phyloP scores from a whole-genome alignment of 2,113 vertebrate species.

The Ptyas mucosa region DNA sequence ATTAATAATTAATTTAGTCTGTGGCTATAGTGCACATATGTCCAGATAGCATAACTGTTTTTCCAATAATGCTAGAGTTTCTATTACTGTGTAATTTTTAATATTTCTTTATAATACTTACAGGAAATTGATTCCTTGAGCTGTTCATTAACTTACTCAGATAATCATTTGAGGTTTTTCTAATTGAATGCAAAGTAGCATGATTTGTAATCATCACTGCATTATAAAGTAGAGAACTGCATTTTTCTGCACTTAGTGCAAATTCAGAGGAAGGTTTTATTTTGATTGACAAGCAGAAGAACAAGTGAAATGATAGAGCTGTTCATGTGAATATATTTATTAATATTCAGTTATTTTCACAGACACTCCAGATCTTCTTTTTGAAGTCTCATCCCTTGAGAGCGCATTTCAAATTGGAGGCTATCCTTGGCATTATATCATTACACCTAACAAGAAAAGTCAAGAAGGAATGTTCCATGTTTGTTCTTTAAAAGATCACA shows the following conservation, averaged over 20 bases:
- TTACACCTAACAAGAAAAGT: slow-evolving; percentile 87
- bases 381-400: slow-evolving; percentile 86
- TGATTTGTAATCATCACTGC: neutral
- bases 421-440: slow-evolving; percentile 95
- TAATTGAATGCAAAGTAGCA: neutral
- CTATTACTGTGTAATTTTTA: slow-evolving; percentile 14
- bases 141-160: slow-evolving; percentile 15
- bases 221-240: neutral
- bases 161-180: neutral
- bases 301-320: slow-evolving; percentile 40
- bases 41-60: neutral
- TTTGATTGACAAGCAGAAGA: slow-evolving; percentile 9
- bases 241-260: neutral
- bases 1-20: neutral
- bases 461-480: slow-evolving; percentile 89
- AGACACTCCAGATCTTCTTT: slow-evolving; percentile 86
- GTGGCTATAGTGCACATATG: neutral
- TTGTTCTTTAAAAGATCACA: slow-evolving; percentile 83
- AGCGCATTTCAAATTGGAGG: slow-evolving; percentile 92
- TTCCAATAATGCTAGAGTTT: neutral
- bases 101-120: neutral
- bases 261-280: slow-evolving; percentile 18
- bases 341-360: slow-evolving; percentile 49
- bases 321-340: slow-evolving; percentile 50
- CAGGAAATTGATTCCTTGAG: slow-evolving; percentile 1